phyloP scores from a whole-genome alignment of 37 sponge, comb jelly and placozoan species.

The Lycopodina hypogea region DNA sequence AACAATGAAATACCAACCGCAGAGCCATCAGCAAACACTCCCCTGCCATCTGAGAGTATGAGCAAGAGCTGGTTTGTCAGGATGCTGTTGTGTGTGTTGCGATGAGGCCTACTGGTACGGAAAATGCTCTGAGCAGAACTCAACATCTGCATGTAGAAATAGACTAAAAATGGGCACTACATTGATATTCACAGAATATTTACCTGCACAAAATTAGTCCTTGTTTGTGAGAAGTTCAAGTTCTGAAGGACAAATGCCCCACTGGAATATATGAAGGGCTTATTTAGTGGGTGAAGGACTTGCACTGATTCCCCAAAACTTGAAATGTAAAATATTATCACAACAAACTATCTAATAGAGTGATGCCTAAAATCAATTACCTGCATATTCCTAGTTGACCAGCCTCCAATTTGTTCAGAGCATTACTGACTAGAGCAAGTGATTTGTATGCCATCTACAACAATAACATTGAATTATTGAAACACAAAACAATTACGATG shows the following conservation, averaged over 20 bases:
- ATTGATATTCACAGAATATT: too few species aligned
- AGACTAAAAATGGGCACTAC: neutral
- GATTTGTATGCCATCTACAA: constrained; percentile 91
- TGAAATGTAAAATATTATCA: neutral
- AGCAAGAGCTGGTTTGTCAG: constrained; percentile 75
- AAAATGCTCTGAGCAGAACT: constrained; percentile 41
- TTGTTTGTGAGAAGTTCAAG: constrained; percentile 69
- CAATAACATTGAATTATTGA: neutral
- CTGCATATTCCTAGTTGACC: constrained; percentile 88
- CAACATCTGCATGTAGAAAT: constrained; percentile 39
- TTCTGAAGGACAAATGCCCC: constrained; percentile 72
- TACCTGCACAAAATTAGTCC: constrained; percentile 85
- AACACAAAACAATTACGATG: neutral
- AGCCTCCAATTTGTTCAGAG: constrained; percentile 78
- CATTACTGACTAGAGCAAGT: constrained; percentile 82
- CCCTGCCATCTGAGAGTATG: constrained; percentile 95
- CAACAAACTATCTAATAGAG: neutral
- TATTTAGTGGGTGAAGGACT: constrained; percentile 64
- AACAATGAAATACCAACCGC: constrained; percentile 30
- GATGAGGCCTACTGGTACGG: neutral
- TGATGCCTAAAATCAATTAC: constrained; percentile 13
- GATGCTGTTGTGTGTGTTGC: neutral
- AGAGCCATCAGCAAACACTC: constrained; percentile 85
- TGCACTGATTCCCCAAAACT: constrained; percentile 77
- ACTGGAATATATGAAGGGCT: constrained; percentile 62